Conservation (phyloP, 1,140 invertebrate species). For the Diachasma alloeum region DNA sequence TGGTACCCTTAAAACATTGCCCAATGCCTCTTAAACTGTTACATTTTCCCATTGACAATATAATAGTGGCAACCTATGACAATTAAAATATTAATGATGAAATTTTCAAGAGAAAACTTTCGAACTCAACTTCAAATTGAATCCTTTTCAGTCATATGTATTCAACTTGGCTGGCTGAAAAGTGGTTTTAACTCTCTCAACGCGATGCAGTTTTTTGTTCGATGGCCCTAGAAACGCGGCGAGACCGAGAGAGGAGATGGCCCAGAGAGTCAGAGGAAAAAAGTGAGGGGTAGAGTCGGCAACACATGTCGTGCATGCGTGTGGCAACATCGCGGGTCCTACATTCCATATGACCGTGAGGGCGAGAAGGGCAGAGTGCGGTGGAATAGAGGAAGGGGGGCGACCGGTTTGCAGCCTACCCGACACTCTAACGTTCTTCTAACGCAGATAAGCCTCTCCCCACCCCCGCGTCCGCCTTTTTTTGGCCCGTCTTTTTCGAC, state of each 20-base stretch:
- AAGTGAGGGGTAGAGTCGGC: constrained; percentile 1
- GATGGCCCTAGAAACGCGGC: background rate
- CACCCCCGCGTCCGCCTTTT: constrained; percentile 7
- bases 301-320: constrained; percentile 33
- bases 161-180: background rate
- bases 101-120: no score
- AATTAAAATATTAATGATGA: no score
- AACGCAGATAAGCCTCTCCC: constrained; percentile 30
- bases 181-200: background rate
- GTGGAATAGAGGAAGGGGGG: background rate
- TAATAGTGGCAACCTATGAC: no score
- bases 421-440: constrained; percentile 28
- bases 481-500: constrained; percentile 6
- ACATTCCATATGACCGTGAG: constrained; percentile 27
- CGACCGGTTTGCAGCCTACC: constrained; percentile 32
- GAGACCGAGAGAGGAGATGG: background rate
- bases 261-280: constrained; percentile 7
- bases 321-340: constrained; percentile 36
- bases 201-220: constrained; percentile 5
- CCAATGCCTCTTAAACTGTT: no score
- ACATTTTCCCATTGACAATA: no score
- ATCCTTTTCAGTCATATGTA: no score
- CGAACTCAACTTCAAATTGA: no score
- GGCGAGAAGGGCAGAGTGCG: constrained; percentile 6
- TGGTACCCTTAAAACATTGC: no score